These are phyloP conservation scores for Myotis yumanensis DNA, from an alignment of 2,113 vertebrate genomes.

Conservation along the genomic window DNA sequence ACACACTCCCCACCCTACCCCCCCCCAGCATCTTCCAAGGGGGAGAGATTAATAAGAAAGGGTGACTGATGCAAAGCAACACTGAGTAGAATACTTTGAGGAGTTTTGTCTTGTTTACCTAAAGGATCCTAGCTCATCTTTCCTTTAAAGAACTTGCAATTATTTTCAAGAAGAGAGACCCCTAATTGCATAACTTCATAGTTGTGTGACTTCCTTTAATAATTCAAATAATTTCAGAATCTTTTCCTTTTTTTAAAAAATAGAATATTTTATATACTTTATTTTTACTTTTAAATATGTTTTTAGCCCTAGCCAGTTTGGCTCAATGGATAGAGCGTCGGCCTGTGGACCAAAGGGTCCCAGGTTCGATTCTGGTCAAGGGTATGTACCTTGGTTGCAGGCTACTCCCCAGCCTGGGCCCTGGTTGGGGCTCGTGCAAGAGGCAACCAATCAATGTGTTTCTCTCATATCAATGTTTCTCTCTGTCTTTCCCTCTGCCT, in stretches of 20 bases:
- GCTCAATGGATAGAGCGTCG: too few relatives aligned
- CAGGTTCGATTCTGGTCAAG: too few relatives aligned
- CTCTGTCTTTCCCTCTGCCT: too few relatives aligned
- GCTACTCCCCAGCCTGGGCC: too few relatives aligned
- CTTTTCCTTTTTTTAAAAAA: slow-evolving; percentile 3
- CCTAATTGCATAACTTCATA: neutral
- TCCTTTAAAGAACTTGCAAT: slow-evolving; percentile 28
- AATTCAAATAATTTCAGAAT: slow-evolving; percentile 30
- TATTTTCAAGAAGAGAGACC: neutral
- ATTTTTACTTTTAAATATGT: neutral
- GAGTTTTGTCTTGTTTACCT: slow-evolving; percentile 43
- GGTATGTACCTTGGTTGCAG: too few relatives aligned
- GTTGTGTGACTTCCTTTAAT: slow-evolving; percentile 13
- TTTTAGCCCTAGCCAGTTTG: too few relatives aligned
- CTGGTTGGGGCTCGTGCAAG: too few relatives aligned
- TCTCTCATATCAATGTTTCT: too few relatives aligned
- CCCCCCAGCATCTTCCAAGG: neutral
- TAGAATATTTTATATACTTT: neutral
- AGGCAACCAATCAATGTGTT: too few relatives aligned
- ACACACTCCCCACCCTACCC: neutral
- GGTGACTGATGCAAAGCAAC: slow-evolving; percentile 12
- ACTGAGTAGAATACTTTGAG: slow-evolving; percentile 19
- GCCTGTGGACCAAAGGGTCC: too few relatives aligned
- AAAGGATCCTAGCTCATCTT: slow-evolving; percentile 21
- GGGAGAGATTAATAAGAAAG: slow-evolving; percentile 46